Evolutionary conservation across 1,140 invertebrate genomes (phyloP).

Genomic region (Drosophila varians): DNA sequence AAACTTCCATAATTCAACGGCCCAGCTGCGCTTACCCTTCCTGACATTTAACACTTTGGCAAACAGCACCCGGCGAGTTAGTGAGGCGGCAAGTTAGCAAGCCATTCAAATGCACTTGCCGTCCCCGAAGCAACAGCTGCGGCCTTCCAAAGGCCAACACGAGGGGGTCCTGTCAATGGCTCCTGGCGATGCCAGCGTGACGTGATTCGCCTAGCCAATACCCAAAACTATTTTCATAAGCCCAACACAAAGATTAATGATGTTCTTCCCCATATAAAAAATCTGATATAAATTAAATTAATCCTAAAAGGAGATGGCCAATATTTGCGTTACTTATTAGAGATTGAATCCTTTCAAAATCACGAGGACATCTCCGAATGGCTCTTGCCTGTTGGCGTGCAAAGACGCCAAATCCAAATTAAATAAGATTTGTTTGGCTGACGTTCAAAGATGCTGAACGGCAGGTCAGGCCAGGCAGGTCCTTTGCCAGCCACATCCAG

Average conservation of each 20-base stretch:
- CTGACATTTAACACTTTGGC: constrained; percentile 81
- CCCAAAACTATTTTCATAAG: neutral
- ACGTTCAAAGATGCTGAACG: constrained; percentile 60
- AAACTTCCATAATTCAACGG: constrained; percentile 70
- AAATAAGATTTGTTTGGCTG: constrained; percentile 82
- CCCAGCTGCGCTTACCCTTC: constrained; percentile 64
- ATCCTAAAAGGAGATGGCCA: no score
- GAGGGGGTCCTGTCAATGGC: constrained; percentile 19
- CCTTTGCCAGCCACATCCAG: constrained; percentile 7
- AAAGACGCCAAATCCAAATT: constrained; percentile 75
- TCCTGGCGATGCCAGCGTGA: constrained; percentile 30
- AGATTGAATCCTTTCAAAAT: neutral
- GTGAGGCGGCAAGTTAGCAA: constrained; percentile 26
- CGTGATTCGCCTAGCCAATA: constrained; percentile 21
- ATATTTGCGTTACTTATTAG: no score
- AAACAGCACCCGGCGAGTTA: constrained; percentile 52
- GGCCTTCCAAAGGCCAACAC: constrained; percentile 32
- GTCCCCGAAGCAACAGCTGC: constrained; percentile 77
- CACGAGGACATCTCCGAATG: constrained; percentile 23
- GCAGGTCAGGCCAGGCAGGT: constrained; percentile 64
- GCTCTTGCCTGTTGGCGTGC: constrained; percentile 9
- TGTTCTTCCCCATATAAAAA: neutral
- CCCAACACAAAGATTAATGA: constrained; percentile 21
- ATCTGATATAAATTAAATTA: no score
- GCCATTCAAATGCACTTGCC: constrained; percentile 80